Evolutionary conservation across 2,113 vertebrate species (phyloP).

Genomic region (Colaptes auratus): DNA sequence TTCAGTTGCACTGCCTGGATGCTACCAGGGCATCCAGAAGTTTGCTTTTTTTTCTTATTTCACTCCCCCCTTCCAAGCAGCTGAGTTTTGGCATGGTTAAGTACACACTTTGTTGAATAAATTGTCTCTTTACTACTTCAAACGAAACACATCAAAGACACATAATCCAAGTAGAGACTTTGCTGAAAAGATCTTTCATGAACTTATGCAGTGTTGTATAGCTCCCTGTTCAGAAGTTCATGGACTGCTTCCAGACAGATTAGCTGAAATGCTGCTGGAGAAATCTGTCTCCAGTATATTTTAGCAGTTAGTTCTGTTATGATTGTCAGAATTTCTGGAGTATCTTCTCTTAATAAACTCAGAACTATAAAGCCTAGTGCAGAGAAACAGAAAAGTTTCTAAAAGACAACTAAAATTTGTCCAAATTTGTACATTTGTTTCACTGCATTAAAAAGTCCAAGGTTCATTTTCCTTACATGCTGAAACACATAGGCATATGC

Average conservation of each 20-base stretch:
- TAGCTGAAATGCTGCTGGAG: background rate
- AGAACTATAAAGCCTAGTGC: background rate
- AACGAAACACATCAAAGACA: conserved; percentile 28
- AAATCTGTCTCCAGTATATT: background rate
- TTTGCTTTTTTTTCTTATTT: background rate
- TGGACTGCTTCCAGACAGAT: conserved; percentile 11
- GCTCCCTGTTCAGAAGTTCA: background rate
- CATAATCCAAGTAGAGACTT: background rate
- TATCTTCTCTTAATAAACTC: background rate
- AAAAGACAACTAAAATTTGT: conserved; percentile 19
- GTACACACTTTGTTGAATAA: background rate
- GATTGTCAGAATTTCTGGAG: conserved; percentile 14
- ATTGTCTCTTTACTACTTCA: conserved; percentile 14
- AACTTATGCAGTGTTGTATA: background rate
- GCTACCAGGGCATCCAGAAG: background rate
- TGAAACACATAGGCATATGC: background rate
- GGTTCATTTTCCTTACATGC: conserved; percentile 13
- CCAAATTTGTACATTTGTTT: background rate
- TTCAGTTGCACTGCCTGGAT: background rate
- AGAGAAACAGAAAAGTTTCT: background rate
- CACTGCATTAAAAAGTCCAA: background rate
- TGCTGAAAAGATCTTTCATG: conserved; percentile 13
- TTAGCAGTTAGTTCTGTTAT: conserved; percentile 3
- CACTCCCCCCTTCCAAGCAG: background rate
- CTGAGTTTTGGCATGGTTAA: background rate